Evolutionary conservation across 2,113 vertebrate species (phyloP), one percentile per base, ranked within the genome.

Genomic region (Sorex fumeus): DNA sequence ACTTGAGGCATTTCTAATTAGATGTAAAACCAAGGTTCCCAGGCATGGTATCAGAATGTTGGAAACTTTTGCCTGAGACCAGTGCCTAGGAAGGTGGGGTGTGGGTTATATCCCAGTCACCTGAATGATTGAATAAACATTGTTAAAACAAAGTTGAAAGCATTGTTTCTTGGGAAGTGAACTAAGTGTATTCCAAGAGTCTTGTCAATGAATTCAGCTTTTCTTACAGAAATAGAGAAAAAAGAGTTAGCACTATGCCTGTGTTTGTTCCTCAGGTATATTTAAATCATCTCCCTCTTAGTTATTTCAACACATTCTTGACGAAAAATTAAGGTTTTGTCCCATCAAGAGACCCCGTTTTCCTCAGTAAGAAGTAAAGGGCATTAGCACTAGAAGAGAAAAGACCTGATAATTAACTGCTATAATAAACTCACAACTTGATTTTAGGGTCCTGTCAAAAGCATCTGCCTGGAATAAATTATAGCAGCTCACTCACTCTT

Each of bases 381-480:
- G 89, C 92, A 96, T 98, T 97, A 98, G 93, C 96, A 96, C 96
- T 95, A 95, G 97, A 97, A 98, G 95, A 87, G 47, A 50, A 50
- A 9, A 50, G 13, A 84, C 92, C 92, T 95, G 96, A 97, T 97
- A 98, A 98, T 98, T 98, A 98, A 98, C 96, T 97, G 93, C 95
- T 96, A 97, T 97, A 98, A 97, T 97, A 98, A 98, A 98, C 96
- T 96, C 92, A 97, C 94, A 92, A 98, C 97, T 98, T 98, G 97
- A 98, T 98, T 99, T 98, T 98, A 97, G 97, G 95, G 96, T 97
- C 93, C 98, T 98, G 98, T 98, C 98, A 97, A 98, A 98, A 98
- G 97, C 97, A 98, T 98, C 98, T 99, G 98, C 97, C 97, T 97
- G 95, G 93, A 96, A 98, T 98, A 98, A 99, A 98, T 98, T 98